Conservation (phyloP, 2,113 vertebrate genomes). For the Dolichallabes microphthalmus region DNA sequence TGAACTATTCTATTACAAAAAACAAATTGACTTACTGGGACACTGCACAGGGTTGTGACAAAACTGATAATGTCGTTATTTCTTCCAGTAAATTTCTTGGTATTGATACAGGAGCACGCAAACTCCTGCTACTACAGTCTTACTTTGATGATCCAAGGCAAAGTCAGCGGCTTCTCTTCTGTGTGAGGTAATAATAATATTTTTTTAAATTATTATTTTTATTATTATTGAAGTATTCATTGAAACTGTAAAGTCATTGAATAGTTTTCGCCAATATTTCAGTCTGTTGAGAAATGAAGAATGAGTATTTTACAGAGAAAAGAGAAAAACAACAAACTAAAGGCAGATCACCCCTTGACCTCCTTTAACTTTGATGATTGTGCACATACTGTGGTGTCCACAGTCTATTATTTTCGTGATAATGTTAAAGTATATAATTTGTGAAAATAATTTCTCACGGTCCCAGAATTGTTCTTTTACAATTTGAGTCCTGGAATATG, state of each 20-base stretch:
- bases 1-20: neutral
- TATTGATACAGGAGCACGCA: conserved; percentile 9
- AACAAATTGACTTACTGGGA: neutral
- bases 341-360: neutral
- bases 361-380: too few relatives aligned
- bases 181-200: conserved; percentile 39
- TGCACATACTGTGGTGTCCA: too few relatives aligned
- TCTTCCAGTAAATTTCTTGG: conserved; percentile 40
- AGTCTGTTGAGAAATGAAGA: neutral
- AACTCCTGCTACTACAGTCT: conserved; percentile 47
- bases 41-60: neutral
- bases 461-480: too few relatives aligned
- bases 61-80: neutral
- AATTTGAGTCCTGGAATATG: too few relatives aligned
- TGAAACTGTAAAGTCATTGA: neutral
- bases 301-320: neutral
- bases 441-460: too few relatives aligned
- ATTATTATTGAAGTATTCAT: neutral
- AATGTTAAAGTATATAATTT: too few relatives aligned
- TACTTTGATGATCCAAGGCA: conserved; percentile 48
- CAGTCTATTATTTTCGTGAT: too few relatives aligned
- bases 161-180: conserved; percentile 49
- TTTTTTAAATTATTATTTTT: too few relatives aligned
- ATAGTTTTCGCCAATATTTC: neutral
- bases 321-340: neutral